A percentile compares a stretch with the other conserved stretches of the same genome.
These are phyloP conservation scores for Temnopleurus reevesii DNA, from an alignment of 53 echinoderm and acorn worm species.

Conservation along the genomic window DNA sequence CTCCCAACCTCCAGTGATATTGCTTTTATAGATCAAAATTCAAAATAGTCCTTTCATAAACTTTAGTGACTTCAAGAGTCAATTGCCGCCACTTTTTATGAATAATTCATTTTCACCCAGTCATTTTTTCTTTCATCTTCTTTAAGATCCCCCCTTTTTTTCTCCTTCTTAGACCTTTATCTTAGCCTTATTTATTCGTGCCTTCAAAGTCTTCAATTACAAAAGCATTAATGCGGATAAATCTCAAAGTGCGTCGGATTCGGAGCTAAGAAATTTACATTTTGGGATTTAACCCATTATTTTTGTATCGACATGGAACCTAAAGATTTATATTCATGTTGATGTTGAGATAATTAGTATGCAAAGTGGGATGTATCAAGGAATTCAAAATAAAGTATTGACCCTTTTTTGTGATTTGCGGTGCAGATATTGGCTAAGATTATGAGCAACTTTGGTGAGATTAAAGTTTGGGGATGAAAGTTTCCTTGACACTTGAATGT, in stretches of 20 bases:
- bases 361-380: no score
- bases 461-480: no score
- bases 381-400: no score
- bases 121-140: not conserved
- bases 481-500: no score
- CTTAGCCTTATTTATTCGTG: conserved; percentile 4
- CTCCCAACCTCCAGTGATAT: not conserved
- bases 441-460: no score
- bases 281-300: not conserved
- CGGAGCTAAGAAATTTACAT: not conserved
- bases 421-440: no score
- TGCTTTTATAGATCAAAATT: conserved; percentile 48
- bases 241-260: not conserved
- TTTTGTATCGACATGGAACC: not conserved
- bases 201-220: conserved; percentile 21
- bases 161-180: not conserved
- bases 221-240: conserved; percentile 19
- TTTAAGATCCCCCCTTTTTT: not conserved
- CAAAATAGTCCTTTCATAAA: conserved; percentile 16
- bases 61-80: conserved; percentile 37
- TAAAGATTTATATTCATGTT: not conserved
- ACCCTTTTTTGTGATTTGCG: no score
- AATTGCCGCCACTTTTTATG: conserved; percentile 18
- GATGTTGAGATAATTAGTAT: no score
- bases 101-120: not conserved